Percentiles rank a stretch among this genome's conserved stretches.
Evolutionary conservation across 2,113 vertebrate species (phyloP).

Genomic region (Thermophis baileyi): DNA sequence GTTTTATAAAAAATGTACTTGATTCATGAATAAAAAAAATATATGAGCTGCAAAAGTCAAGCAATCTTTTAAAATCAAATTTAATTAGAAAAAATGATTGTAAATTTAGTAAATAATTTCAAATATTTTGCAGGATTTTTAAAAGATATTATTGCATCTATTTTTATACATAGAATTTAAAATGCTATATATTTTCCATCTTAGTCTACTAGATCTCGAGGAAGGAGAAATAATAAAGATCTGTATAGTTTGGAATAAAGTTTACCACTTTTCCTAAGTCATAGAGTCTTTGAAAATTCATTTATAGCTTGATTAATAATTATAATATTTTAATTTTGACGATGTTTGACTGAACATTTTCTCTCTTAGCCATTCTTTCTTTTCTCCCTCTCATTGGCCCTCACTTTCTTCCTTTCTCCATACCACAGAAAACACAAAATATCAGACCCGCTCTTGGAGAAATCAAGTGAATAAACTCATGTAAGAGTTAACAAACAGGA

Average conservation of each 20-base stretch:
- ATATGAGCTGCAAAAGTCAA: not conserved
- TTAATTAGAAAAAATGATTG: not conserved
- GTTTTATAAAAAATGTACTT: not conserved
- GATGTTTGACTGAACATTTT: conserved; percentile 1
- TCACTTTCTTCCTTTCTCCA: not conserved
- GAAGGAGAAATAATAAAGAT: not conserved
- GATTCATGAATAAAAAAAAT: not conserved
- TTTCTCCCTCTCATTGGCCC: not conserved
- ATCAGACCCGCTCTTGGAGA: not conserved
- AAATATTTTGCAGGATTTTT: conserved; percentile 2
- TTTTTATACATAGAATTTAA: not conserved
- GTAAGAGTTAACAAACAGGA: not conserved
- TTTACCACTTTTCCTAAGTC: not conserved
- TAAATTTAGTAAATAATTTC: not conserved
- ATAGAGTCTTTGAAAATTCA: conserved; percentile 11
- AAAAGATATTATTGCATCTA: not conserved
- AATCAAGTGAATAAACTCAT: not conserved
- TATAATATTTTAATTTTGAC: conserved; percentile 9
- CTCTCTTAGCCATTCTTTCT: not conserved
- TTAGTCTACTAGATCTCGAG: not conserved
- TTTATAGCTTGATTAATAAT: conserved; percentile 1
- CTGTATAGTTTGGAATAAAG: not conserved
- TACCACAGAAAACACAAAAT: not conserved
- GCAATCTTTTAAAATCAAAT: not conserved
- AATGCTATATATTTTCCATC: not conserved